phyloP scores from a whole-genome alignment of 37 sponge, comb jelly and placozoan species.

The Oopsacas minuta region DNA sequence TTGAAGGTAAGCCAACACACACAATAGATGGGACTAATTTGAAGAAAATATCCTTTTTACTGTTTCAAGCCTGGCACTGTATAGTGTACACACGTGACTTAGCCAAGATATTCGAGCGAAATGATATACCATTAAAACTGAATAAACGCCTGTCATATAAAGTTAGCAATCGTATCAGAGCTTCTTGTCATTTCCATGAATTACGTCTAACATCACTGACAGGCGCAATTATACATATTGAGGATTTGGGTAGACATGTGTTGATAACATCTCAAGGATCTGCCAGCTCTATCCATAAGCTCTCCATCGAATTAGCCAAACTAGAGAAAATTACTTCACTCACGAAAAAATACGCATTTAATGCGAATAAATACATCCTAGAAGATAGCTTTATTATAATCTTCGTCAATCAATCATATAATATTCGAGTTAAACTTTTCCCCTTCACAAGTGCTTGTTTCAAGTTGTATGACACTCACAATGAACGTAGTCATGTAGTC shows the following conservation, averaged over 20 bases:
- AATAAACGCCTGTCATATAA: background rate
- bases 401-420: background rate
- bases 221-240: background rate
- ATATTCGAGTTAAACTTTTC: background rate
- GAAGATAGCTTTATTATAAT: background rate
- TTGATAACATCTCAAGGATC: background rate
- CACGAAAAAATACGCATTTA: background rate
- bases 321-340: background rate
- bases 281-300: background rate
- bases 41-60: background rate
- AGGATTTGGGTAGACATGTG: background rate
- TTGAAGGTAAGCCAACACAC: background rate
- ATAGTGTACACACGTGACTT: background rate
- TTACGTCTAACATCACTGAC: background rate
- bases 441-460: background rate
- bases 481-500: background rate
- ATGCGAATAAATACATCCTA: background rate
- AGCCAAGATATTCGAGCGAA: background rate
- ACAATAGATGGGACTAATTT: background rate
- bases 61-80: conserved; percentile 8
- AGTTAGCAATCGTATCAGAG: background rate
- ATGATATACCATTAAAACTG: background rate
- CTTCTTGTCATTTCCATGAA: background rate
- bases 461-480: background rate
- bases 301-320: background rate